A percentile compares a stretch with the other conserved stretches of the same genome.
Evolutionary conservation across 2,888 invertebrate species (phyloP).

Genomic region (Hedya salicella): DNA sequence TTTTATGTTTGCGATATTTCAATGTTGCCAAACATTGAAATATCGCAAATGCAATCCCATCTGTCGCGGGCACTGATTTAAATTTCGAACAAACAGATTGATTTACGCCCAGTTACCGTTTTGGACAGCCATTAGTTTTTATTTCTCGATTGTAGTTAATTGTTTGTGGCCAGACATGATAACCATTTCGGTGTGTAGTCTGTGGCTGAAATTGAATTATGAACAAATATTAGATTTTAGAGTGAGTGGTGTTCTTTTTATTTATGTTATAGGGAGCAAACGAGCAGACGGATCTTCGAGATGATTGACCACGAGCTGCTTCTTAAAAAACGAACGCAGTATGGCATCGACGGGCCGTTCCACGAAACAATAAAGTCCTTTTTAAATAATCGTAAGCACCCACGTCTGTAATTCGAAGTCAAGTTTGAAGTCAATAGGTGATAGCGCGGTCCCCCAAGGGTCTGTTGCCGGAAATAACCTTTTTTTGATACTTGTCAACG

Average conservation of each 20-base stretch:
- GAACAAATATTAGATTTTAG: conserved; percentile 16
- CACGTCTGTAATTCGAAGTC: too few species aligned
- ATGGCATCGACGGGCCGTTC: too few species aligned
- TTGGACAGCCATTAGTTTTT: conserved; percentile 31
- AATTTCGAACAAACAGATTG: conserved; percentile 58
- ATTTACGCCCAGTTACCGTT: conserved; percentile 57
- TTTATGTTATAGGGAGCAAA: too few species aligned
- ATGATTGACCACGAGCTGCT: too few species aligned
- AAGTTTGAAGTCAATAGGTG: too few species aligned
- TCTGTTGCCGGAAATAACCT: too few species aligned
- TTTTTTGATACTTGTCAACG: too few species aligned
- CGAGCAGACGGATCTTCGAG: too few species aligned
- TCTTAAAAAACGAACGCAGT: too few species aligned
- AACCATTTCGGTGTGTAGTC: conserved; percentile 4
- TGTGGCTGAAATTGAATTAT: conserved; percentile 17
- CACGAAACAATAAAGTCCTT: too few species aligned
- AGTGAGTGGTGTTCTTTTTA: not conserved
- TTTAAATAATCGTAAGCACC: too few species aligned
- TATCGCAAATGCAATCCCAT: conserved; percentile 58
- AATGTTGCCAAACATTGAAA: conserved; percentile 60
- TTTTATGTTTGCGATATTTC: conserved; percentile 50
- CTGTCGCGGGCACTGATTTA: conserved; percentile 49
- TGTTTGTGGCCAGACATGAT: conserved; percentile 33
- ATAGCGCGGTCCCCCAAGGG: too few species aligned
- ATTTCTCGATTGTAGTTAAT: conserved; percentile 28